Evolutionary conservation across 2,113 vertebrate genomes (phyloP).

Genomic region (Guaruba guarouba): DNA sequence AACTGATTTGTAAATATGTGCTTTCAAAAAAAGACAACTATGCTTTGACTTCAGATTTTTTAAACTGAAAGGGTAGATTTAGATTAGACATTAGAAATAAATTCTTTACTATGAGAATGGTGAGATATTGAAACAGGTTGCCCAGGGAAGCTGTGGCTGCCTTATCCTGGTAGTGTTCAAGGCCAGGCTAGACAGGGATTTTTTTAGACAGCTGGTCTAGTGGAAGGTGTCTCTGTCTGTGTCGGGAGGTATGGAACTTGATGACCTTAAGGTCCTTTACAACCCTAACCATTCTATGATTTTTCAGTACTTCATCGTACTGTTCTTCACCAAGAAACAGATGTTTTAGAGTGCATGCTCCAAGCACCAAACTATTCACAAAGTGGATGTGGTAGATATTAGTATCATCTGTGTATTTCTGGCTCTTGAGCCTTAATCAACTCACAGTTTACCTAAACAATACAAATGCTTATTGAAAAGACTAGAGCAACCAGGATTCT

Average conservation of each 20-base stretch:
- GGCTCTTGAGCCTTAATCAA: neutral
- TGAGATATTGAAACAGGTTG: neutral
- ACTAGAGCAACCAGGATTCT: neutral
- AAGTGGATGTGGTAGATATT: neutral
- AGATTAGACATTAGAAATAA: neutral
- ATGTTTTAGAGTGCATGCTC: neutral
- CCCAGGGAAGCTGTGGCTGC: neutral
- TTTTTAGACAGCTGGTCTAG: neutral
- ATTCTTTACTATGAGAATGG: neutral
- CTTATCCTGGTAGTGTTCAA: neutral
- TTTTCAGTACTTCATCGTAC: neutral
- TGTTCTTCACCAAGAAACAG: neutral
- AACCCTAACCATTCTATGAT: neutral
- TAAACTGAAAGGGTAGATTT: neutral
- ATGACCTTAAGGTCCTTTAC: neutral
- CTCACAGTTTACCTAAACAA: neutral
- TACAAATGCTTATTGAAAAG: neutral
- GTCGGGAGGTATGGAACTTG: neutral
- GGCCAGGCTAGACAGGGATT: neutral
- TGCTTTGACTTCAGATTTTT: neutral
- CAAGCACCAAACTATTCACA: neutral
- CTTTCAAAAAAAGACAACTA: neutral
- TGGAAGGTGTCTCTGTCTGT: neutral
- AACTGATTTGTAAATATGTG: neutral
- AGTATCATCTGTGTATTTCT: neutral